Evolutionary conservation across 2,888 invertebrate genomes (phyloP), one percentile per base, ranked within the genome.

Genomic region (Callimorpha dominula): DNA sequence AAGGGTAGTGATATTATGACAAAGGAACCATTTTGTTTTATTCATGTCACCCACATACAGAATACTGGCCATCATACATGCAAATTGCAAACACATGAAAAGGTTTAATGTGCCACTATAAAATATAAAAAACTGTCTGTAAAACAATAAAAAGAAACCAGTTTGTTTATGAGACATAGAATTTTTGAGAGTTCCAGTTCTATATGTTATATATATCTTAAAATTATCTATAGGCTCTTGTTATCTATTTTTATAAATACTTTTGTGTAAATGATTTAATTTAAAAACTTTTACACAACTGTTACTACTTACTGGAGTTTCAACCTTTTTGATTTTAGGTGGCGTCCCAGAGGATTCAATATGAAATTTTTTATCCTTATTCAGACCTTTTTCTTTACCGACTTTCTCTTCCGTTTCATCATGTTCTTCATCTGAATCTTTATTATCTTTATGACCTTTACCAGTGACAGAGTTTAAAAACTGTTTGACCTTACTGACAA

Each of bases 401-500:
- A 83, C 84, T 77, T 82, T 84, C 54, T 85, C 83, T 60, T 85
- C 86, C 42, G 76, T 65, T 17, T 89, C 88, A 63, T 88, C 90
- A 49, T 89, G 90, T 12, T 88, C 87, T 9, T 90, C 91, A 78
- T 94, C 94, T 60, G 90, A 91, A 65, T 86, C 86, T 80, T 92
- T 93, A 31, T 31, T 31, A 70, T 85, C 86, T 79, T 91, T 93
- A 71, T 85, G 86, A 73, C 78, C 82, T 81, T 92, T 93, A 46
- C 93, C 92, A 70, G 94, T 94, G 3, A 97, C 94, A 72, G 96
- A 96, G 84, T 96, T 96, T 15, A 97, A 88, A 84, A 97, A 97
- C 80, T 95, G 96, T 80, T 96, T 96, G 70, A 97, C 96, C 86
- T 97, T 97, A 78, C 94, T 94, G 0, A 96, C 96, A 93, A 97